These are phyloP conservation scores for Hydropsyche tenuis DNA, from an alignment of 1,140 invertebrate species.

Conservation along the genomic window DNA sequence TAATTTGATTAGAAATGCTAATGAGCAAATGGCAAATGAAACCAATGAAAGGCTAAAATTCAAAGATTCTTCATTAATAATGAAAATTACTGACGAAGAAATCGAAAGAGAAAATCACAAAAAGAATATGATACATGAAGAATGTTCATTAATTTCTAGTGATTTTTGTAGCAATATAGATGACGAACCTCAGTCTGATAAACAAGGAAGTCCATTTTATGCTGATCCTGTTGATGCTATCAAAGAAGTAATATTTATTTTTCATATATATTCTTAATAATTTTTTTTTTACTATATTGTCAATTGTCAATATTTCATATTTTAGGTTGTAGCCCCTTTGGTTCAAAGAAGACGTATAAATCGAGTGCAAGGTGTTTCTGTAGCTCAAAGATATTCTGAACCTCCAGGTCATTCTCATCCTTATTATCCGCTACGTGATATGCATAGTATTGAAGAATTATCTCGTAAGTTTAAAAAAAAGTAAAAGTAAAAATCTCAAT, in stretches of 20 bases:
- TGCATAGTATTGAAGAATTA: conserved; percentile 63
- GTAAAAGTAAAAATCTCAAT: not conserved
- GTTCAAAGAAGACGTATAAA: conserved; percentile 60
- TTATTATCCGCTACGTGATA: conserved; percentile 61
- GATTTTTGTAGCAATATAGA: conserved; percentile 49
- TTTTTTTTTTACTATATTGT: not conserved
- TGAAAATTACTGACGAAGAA: conserved; percentile 39
- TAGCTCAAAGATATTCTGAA: conserved; percentile 65
- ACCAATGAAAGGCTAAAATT: conserved; percentile 44
- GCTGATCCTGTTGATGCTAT: conserved; percentile 90
- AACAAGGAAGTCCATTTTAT: conserved; percentile 87
- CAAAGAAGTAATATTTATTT: conserved; percentile 58
- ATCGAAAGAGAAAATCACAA: conserved; percentile 49
- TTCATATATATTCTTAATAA: conserved; percentile 9
- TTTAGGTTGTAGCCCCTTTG: conserved; percentile 57
- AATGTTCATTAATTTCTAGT: conserved; percentile 45
- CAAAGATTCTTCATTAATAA: conserved; percentile 33
- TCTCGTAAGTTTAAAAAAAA: conserved; percentile 55
- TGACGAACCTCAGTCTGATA: conserved; percentile 60
- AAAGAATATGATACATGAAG: conserved; percentile 45
- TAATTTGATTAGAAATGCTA: conserved; percentile 59
- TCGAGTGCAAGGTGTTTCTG: conserved; percentile 53
- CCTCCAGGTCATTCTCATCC: conserved; percentile 63
- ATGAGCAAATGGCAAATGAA: conserved; percentile 50
- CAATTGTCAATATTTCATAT: conserved; percentile 35